These are phyloP conservation scores for Entosphenus tridentatus DNA, from an alignment of 2,113 vertebrate genomes.

Conservation along the genomic window DNA sequence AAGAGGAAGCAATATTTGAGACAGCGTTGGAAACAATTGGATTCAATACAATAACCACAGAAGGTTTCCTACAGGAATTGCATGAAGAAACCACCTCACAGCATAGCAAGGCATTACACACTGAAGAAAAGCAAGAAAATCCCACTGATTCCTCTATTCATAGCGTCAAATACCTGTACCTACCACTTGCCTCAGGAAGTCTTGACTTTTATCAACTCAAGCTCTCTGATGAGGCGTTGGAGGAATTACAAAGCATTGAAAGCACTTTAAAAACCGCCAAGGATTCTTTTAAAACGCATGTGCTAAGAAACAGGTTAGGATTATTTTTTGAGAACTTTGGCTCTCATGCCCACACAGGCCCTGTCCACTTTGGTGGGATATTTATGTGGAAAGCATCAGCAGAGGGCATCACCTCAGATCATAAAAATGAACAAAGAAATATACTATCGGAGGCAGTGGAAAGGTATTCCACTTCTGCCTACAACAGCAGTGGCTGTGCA, in stretches of 20 bases:
- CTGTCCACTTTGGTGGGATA: slow-evolving; percentile 25
- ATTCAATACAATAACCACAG: slow-evolving; percentile 11
- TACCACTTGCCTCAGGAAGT: slow-evolving; percentile 20
- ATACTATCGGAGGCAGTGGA: too few relatives aligned
- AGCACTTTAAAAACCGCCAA: neutral
- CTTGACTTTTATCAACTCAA: slow-evolving; percentile 17
- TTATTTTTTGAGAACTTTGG: slow-evolving; percentile 24
- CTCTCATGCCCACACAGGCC: slow-evolving; percentile 20
- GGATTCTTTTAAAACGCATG: rapidly evolving
- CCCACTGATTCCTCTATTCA: slow-evolving; percentile 16
- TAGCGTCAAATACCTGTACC: slow-evolving; percentile 15
- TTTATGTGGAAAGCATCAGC: slow-evolving; percentile 22
- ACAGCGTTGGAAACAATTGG: slow-evolving; percentile 17
- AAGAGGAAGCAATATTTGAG: slow-evolving; percentile 16
- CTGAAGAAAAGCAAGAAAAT: rapidly evolving
- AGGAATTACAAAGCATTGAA: slow-evolving; percentile 17
- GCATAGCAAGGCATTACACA: slow-evolving; percentile 8
- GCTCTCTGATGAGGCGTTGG: slow-evolving; percentile 18
- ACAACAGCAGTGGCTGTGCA: too few relatives aligned
- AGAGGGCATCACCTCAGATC: slow-evolving; percentile 13
- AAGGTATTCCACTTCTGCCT: too few relatives aligned
- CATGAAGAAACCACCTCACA: neutral
- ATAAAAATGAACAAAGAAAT: slow-evolving; percentile 11
- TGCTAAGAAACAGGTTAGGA: slow-evolving; percentile 6
- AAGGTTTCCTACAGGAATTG: neutral